phyloP scores from a whole-genome alignment of 1,140 invertebrate genomes.

The Nephila pilipes region DNA sequence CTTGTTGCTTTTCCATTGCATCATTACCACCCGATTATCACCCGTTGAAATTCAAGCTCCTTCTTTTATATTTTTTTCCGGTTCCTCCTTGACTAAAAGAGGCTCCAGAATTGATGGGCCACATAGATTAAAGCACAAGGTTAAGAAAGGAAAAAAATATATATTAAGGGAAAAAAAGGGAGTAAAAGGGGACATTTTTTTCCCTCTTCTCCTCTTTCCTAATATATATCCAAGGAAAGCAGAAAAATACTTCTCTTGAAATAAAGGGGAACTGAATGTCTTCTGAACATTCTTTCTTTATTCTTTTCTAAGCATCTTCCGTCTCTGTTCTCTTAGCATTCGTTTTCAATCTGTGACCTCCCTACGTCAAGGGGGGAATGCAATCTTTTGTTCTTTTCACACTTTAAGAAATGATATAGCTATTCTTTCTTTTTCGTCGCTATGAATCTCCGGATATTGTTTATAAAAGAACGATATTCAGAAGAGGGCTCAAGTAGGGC shows the following conservation, averaged over 20 bases:
- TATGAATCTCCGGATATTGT: slow-evolving; percentile 54
- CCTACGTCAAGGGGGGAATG: neutral
- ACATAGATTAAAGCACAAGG: slow-evolving; percentile 66
- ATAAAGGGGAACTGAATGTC: slow-evolving; percentile 59
- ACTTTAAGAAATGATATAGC: slow-evolving; percentile 48
- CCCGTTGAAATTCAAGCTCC: slow-evolving; percentile 71
- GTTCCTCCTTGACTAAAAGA: slow-evolving; percentile 50
- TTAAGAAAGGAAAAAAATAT: slow-evolving; percentile 8
- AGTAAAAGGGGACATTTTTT: slow-evolving; percentile 58
- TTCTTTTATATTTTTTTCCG: neutral
- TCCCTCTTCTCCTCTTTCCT: slow-evolving; percentile 16
- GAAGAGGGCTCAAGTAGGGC: neutral
- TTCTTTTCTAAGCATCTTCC: slow-evolving; percentile 21
- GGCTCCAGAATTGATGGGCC: slow-evolving; percentile 69
- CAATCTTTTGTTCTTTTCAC: slow-evolving; percentile 54
- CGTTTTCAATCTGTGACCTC: slow-evolving; percentile 61
- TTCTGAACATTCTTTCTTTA: slow-evolving; percentile 65
- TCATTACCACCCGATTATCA: slow-evolving; percentile 72
- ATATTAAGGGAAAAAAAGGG: slow-evolving; percentile 23
- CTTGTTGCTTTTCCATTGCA: slow-evolving; percentile 73
- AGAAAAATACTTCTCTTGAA: slow-evolving; percentile 55
- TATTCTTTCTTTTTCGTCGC: neutral
- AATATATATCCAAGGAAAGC: slow-evolving; percentile 56
- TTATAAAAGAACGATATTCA: slow-evolving; percentile 47
- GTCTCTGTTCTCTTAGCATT: slow-evolving; percentile 44